These are phyloP conservation scores for Drosophila nannoptera DNA, from an alignment of 1,140 invertebrate genomes.

Conservation along the genomic window DNA sequence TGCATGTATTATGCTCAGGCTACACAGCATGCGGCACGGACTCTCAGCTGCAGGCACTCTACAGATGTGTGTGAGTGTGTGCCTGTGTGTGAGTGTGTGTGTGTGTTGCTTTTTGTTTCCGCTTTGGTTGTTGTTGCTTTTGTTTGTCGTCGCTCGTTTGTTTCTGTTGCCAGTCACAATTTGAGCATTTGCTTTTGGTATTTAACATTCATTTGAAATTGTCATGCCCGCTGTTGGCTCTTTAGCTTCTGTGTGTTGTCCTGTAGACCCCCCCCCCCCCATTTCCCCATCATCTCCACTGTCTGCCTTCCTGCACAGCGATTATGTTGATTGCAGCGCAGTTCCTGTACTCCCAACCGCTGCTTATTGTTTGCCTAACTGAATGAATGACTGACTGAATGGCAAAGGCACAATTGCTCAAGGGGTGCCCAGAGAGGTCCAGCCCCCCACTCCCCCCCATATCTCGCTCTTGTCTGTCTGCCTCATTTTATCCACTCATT, in stretches of 20 bases:
- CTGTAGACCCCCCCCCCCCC: too few species aligned
- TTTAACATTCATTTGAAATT: conserved; percentile 77
- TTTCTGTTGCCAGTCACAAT: conserved; percentile 38
- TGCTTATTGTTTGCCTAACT: conserved; percentile 71
- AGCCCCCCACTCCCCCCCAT: background rate
- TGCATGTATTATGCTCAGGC: conserved; percentile 44
- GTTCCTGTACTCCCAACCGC: conserved; percentile 60
- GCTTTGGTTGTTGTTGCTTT: conserved; percentile 32
- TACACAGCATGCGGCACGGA: conserved; percentile 58
- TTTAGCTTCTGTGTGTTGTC: conserved; percentile 1
- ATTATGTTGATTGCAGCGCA: conserved; percentile 74
- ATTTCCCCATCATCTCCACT: background rate
- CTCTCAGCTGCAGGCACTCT: conserved; percentile 36
- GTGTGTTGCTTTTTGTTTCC: conserved; percentile 48
- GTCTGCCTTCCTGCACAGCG: conserved; percentile 64
- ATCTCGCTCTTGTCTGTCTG: background rate
- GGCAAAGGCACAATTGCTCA: conserved; percentile 34
- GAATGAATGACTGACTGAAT: conserved; percentile 62
- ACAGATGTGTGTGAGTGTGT: conserved; percentile 37
- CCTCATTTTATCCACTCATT: conserved; percentile 64
- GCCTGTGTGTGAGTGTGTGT: conserved; percentile 26
- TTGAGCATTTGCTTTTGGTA: conserved; percentile 48
- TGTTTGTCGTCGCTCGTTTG: conserved; percentile 63
- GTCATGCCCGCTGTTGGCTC: conserved; percentile 61
- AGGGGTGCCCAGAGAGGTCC: background rate